Conservation (phyloP, 2,113 vertebrate species). For the Origma solitaria region DNA sequence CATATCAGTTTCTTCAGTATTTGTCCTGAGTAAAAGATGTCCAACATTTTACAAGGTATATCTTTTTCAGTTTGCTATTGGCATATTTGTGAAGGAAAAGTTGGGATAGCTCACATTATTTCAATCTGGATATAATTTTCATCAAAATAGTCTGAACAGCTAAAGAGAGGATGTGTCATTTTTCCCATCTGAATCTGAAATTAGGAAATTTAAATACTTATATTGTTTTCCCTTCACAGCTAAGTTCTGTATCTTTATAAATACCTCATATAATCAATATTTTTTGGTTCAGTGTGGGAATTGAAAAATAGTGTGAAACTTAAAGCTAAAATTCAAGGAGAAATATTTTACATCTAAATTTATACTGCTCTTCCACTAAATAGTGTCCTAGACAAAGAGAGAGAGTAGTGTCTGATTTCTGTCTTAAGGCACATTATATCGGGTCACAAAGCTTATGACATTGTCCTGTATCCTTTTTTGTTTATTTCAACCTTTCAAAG, state of each 20-base stretch:
- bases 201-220: neutral
- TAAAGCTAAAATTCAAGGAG: neutral
- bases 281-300: neutral
- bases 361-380: neutral
- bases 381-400: neutral
- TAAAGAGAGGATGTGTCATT: neutral
- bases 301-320: neutral
- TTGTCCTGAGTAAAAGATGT: neutral
- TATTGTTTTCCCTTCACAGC: neutral
- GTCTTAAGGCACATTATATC: neutral
- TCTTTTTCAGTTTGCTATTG: neutral
- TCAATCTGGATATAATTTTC: neutral
- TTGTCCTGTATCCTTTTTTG: neutral
- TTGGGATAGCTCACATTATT: neutral
- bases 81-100: neutral
- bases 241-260: neutral
- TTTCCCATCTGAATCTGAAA: neutral
- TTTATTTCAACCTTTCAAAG: slow-evolving; percentile 16
- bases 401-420: neutral
- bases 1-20: neutral
- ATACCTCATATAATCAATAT: neutral
- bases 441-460: neutral
- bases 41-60: neutral
- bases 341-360: neutral
- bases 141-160: neutral